Evolutionary conservation across 2,888 invertebrate species (phyloP), one percentile per base, ranked within the genome.

Genomic region (Ophioninae sp.): DNA sequence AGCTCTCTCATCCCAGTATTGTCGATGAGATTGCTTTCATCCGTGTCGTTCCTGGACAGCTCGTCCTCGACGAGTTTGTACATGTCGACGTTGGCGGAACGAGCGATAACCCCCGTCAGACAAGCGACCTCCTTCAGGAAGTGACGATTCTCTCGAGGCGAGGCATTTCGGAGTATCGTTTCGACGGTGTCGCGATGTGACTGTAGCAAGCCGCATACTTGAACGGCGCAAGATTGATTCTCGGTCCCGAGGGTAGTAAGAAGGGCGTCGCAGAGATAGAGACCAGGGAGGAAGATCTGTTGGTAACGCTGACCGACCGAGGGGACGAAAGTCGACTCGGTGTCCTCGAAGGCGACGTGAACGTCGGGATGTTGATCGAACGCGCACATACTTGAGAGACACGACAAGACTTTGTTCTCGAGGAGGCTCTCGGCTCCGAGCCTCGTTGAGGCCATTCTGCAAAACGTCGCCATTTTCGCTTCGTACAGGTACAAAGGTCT

Each of bases 401-500:
- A 94, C 0, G 94, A 94, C 39, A 96, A 89, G 2, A 95, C 92
- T 83, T 95, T 95, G 85, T 95, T 95, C 85, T 95, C 95, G 7
- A 96, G 88, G 0, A 96, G 89, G 73, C 95, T 92, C 87, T 95
- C 95, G 0, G 96, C 95, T 85, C 97, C 97, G 13, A 94, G 89
- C 84, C 95, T 94, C 0, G 95, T 95, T 7, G 95, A 94, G 0
- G 97, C 96, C 88, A 97, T 94, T 89, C 96, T 94, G 74, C 95
- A 94, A 21, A 98, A 94, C 86, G 97, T 94, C 57, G 96, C 95
- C 96, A 98, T 96, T 93, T 97, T 97, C 0, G 97, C 96, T 92
- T 97, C 97, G 93, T 97, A 98, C 20, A 98, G 95, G 93, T 97
- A 98, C 0, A 98, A 93, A 0, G 96, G 95, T 79, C 96, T 95